These are phyloP conservation scores for Calameuta filiformis DNA, from an alignment of 2,888 invertebrate genomes.

Conservation along the genomic window DNA sequence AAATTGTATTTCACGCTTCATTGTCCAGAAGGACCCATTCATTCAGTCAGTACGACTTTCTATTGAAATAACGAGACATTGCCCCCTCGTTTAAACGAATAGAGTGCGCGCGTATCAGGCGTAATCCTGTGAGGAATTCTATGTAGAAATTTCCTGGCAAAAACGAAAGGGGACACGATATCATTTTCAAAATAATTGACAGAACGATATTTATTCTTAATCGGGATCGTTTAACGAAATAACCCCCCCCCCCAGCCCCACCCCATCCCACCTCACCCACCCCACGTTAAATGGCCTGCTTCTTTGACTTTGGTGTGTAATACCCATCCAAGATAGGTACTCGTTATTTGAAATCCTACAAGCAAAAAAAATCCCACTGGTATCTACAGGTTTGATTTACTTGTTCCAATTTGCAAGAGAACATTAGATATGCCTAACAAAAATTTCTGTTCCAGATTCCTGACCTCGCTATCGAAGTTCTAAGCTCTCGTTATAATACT, in stretches of 20 bases:
- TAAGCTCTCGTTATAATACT: slow-evolving; percentile 9
- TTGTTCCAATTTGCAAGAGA: not conserved
- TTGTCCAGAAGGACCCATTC: slow-evolving; percentile 29
- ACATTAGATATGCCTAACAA: slow-evolving; percentile 29
- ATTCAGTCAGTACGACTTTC: slow-evolving; percentile 19
- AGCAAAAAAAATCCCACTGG: not conserved
- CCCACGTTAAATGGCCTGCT: not conserved
- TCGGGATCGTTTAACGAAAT: not conserved
- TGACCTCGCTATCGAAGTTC: slow-evolving; percentile 16
- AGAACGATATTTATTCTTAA: not conserved
- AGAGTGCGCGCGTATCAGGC: not conserved
- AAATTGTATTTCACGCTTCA: slow-evolving; percentile 32
- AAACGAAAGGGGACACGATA: not conserved
- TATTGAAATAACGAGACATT: slow-evolving; percentile 26
- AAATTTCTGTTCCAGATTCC: slow-evolving; percentile 48
- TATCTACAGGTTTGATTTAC: too few species aligned
- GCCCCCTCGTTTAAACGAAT: slow-evolving; percentile 4
- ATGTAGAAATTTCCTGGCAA: not conserved
- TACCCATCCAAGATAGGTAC: not conserved
- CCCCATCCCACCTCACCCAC: too few species aligned
- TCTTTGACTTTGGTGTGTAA: not conserved
- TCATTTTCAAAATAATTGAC: not conserved
- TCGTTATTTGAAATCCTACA: not conserved
- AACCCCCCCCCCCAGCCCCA: not conserved
- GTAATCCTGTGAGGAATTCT: not conserved